Conservation (phyloP, 2,888 invertebrate genomes). For the Lacanobia wlatinum region DNA sequence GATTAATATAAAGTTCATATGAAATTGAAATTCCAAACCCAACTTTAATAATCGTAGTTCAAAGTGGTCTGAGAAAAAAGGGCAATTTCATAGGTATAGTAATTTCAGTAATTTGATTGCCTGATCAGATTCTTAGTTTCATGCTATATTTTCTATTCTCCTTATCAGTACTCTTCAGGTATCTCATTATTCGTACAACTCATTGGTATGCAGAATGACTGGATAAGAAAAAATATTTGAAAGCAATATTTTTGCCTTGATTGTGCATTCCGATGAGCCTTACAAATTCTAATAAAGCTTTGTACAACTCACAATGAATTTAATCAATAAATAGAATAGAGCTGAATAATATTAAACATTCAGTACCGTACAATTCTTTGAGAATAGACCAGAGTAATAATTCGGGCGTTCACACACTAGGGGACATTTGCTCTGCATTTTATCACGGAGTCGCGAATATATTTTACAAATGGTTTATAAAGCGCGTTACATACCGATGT, state of each 20-base stretch:
- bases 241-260: no score
- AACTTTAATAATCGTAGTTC: no score
- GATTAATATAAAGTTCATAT: no score
- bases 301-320: not conserved
- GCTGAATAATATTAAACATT: not conserved
- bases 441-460: slow-evolving; percentile 26
- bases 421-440: slow-evolving; percentile 25
- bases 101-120: no score
- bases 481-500: slow-evolving; percentile 41
- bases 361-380: not conserved
- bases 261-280: not conserved
- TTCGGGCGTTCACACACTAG: slow-evolving; percentile 37
- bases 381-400: slow-evolving; percentile 12
- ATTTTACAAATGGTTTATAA: slow-evolving; percentile 35
- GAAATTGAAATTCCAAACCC: no score
- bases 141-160: not conserved
- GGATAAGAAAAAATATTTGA: not conserved
- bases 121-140: not conserved
- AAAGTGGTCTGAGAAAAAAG: no score
- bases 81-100: no score
- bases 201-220: slow-evolving; percentile 6
- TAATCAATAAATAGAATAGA: not conserved
- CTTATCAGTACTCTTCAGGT: not conserved
- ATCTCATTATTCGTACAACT: slow-evolving; percentile 11
- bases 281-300: slow-evolving; percentile 9